Base-by-base conservation (phyloP, 2,113 vertebrate genomes). In the Pungitius pungitius region DNA sequence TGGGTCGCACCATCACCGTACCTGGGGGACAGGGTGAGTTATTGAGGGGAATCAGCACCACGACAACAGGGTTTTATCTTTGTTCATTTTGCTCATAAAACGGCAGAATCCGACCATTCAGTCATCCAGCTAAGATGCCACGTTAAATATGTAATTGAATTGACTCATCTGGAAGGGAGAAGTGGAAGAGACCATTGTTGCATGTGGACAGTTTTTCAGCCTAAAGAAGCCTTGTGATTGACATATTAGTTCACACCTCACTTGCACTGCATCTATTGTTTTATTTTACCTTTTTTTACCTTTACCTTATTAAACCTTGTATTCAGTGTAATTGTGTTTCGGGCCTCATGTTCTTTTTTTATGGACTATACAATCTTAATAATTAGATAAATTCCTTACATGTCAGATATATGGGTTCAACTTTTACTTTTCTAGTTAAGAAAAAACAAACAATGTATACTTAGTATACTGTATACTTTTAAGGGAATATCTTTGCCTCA, bases 1-100 rank as follows among this genome's bases (percentile, higher is more conserved):
- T 99, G 97, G 97, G 93, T 94, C 13, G 96, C 97, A 59, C 96
- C 97, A 27, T 61, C 80, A 0, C 89, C 95, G 45, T 99, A 97
- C 91, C 85, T 97, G 60, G 96, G 96, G 78, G 92, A 99, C 87
- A 95, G 95, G 93, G 97, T 98, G 89, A 94, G 76, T 40, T 15
- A 8, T 3, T 20, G 14, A 1, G 26, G 1, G 3, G 27, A 52
- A 10, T 20, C 4, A 55, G 11, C 8, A 30, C 40, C 11, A 33
- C 40, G 45, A 13, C 20, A 45, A 51, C 0, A 0, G 18, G 18
- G 18, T 49, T 20, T 49, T 22, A 20, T n/a, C 47, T 49, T 51
- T 6, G 4, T 8, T 35, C 33, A 35, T 20, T 30, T 14, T 24
- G 42, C 4, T 45, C 37, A 8, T 10, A 18, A n/a, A n/a, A 22